phyloP scores from a whole-genome alignment of 2,113 vertebrate species.

The Clarias gariepinus region DNA sequence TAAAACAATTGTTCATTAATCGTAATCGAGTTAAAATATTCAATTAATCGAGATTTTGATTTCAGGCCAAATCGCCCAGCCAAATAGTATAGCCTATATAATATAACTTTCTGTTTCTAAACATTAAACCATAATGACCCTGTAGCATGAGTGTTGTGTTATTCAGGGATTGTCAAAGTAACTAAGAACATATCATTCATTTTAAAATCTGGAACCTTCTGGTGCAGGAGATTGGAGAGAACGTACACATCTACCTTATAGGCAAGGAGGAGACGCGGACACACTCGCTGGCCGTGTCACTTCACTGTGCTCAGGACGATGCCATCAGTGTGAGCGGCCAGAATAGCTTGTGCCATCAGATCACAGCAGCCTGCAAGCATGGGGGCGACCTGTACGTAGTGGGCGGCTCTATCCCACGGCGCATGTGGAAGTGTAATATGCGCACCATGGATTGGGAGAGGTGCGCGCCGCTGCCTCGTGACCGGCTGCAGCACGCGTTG shows the following conservation, averaged over 20 bases:
- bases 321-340: slow-evolving; percentile 93
- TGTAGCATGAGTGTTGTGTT: background rate
- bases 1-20: too few species aligned
- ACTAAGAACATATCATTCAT: background rate
- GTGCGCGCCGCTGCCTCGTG: slow-evolving; percentile 92
- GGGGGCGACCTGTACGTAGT: slow-evolving; percentile 93
- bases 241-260: slow-evolving; percentile 96
- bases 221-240: slow-evolving; percentile 92
- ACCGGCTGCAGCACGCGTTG: slow-evolving; percentile 94
- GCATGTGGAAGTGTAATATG: slow-evolving; percentile 99
- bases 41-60: too few species aligned
- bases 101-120: background rate
- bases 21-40: too few species aligned
- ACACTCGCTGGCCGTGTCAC: slow-evolving; percentile 90
- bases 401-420: slow-evolving; percentile 93
- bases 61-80: too few species aligned
- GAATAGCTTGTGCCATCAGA: slow-evolving; percentile 97
- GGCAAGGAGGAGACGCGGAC: slow-evolving; percentile 94
- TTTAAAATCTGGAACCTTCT: background rate
- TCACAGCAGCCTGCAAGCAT: slow-evolving; percentile 96
- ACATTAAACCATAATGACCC: background rate
- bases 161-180: background rate
- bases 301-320: slow-evolving; percentile 93
- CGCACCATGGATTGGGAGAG: slow-evolving; percentile 98
- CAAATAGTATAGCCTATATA: background rate